Base-by-base conservation (phyloP, 1,140 invertebrate genomes). In the Bombyx mandarina region DNA sequence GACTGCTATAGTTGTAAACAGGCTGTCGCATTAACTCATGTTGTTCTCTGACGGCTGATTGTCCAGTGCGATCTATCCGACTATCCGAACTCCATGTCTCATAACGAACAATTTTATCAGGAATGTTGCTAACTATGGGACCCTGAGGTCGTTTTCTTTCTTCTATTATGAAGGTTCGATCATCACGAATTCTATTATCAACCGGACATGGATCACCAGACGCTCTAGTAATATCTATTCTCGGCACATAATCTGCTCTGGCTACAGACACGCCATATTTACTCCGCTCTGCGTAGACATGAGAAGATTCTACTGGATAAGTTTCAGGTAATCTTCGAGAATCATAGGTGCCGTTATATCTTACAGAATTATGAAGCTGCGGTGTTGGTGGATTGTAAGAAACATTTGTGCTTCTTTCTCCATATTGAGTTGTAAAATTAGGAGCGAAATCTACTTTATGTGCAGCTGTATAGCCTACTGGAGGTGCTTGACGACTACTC, bases 371-470 rank as follows among this genome's bases (percentile, higher is more conserved):
- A 48, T 71, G 69, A 53, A 58, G 56, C 49, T 67, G 61, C 62
- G 71, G 76, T 12, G 67, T 52, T 45, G 68, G 54, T 46, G 65
- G 26, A 65, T 51, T 69, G 57, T 69, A 73, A 46, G 50, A 62
- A 44, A 76, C 74, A 51, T 60, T 73, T 56, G 58, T 51, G 50
- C 60, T 77, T 70, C 77, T 69, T 50, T 83, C 82, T 62, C 79
- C 75, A 57, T 84, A 87, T 65, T 87, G 84, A 53, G 88, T 82
- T 35, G 26, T 35, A 73, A 93, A 93, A 68, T 93, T 91, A 2
- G 92, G 92, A 47, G 90, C 86, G 75, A 93, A 93, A 71, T 93
- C 92, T 3, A 93, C 91, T 85, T 93, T 93, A 43, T 92, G 92
- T 26, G 91, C 91, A 7, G 89, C 66, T 45, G 68, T 71, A 63